Conservation (phyloP, 2,888 invertebrate species). For the Rhamphomyia laevipes region DNA sequence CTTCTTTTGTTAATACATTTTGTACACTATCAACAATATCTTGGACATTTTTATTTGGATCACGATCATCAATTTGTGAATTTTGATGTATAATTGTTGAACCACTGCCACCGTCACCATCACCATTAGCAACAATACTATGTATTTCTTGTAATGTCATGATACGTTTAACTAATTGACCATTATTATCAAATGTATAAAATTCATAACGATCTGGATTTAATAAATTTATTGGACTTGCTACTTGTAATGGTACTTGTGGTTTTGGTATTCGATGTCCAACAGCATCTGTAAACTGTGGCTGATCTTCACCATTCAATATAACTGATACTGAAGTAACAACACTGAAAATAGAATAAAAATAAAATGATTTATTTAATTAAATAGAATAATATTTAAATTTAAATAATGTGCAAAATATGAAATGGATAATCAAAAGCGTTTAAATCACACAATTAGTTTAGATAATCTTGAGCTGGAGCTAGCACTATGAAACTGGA, state of each 20-base stretch:
- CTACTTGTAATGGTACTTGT: conserved; percentile 48
- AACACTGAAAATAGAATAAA: conserved; percentile 40
- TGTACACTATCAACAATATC: conserved; percentile 75
- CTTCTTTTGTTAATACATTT: conserved; percentile 66
- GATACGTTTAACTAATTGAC: conserved; percentile 66
- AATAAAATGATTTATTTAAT: too few species aligned
- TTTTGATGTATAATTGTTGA: conserved; percentile 34
- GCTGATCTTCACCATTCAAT: conserved; percentile 45
- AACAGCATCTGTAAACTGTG: conserved; percentile 55
- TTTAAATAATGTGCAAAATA: too few species aligned
- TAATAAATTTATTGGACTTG: conserved; percentile 68
- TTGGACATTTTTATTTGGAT: conserved; percentile 57
- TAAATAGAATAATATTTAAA: too few species aligned
- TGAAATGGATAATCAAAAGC: too few species aligned
- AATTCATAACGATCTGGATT: conserved; percentile 79
- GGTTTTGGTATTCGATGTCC: conserved; percentile 57
- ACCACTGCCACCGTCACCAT: conserved; percentile 54
- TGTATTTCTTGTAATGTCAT: conserved; percentile 81
- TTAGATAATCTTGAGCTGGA: too few species aligned
- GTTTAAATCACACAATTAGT: too few species aligned
- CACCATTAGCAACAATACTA: conserved; percentile 71
- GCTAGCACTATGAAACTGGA: too few species aligned
- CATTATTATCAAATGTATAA: conserved; percentile 74
- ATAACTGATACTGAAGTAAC: conserved; percentile 54
- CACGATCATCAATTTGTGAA: conserved; percentile 33